Percentiles rank a stretch among this genome's conserved stretches.
Evolutionary conservation across 2,888 invertebrate species (phyloP).

Genomic region (Pinctada fucata): DNA sequence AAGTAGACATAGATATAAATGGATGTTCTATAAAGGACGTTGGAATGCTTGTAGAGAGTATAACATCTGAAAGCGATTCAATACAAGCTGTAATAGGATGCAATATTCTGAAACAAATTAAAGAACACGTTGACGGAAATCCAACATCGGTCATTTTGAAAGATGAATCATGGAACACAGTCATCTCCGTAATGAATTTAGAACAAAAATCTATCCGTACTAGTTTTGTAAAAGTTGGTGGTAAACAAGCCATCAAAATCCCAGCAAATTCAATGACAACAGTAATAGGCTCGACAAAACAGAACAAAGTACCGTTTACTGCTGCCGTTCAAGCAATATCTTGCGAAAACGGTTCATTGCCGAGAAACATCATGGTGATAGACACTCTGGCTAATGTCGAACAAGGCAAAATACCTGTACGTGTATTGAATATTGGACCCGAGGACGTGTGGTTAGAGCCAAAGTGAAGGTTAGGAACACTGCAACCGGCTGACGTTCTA

Average conservation of each 20-base stretch:
- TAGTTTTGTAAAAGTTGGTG: slow-evolving; percentile 18
- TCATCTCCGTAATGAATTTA: slow-evolving; percentile 4
- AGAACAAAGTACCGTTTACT: not conserved
- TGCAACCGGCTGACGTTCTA: slow-evolving; percentile 21
- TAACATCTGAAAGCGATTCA: not conserved
- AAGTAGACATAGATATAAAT: not conserved
- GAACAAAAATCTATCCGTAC: slow-evolving; percentile 5
- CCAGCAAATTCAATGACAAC: slow-evolving; percentile 15
- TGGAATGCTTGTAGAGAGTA: slow-evolving; percentile 16
- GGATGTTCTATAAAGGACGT: slow-evolving; percentile 1
- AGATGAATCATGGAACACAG: slow-evolving; percentile 6
- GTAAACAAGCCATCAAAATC: not conserved
- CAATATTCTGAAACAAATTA: slow-evolving; percentile 10
- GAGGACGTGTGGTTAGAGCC: too few species aligned
- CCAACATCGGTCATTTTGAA: not conserved
- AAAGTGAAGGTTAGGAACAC: slow-evolving; percentile 32
- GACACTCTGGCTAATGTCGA: slow-evolving; percentile 23
- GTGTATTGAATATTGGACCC: too few species aligned
- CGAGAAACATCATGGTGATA: too few species aligned
- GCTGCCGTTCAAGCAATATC: slow-evolving; percentile 9
- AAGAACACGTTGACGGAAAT: not conserved
- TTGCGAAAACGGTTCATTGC: slow-evolving; percentile 14
- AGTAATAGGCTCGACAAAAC: not conserved
- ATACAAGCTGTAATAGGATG: slow-evolving; percentile 13
- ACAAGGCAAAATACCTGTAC: too few species aligned